Evolutionary conservation across 2,797 vertebrate species (phyloP), one percentile per base, ranked within the genome.

Genomic region (Tapera naevia): DNA sequence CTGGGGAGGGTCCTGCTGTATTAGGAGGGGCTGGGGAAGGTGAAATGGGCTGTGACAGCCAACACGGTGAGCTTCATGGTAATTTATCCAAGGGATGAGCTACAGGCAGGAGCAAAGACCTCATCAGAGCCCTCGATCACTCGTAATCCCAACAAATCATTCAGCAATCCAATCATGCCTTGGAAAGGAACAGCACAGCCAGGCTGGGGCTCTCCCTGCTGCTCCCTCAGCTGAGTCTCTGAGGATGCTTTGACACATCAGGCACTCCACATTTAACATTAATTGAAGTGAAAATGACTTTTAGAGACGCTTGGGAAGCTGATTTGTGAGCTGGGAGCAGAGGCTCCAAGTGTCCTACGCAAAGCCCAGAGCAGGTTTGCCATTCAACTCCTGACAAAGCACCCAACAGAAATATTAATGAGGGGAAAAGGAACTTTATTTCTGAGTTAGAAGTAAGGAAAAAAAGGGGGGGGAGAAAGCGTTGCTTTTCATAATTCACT

Each of bases 51-150:
- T 25, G 46, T 2, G 41, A 10, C 19, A 72, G 24, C 17, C 39
- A 46, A n/a, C 25, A 4, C 21, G 0, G 12, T 28, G 0, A 3
- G 45, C 65, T 30, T 39, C 22, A 5, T 6, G 2, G n/a, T 50
- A 57, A 64, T 70, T 80, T 60, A 46, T 46, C 43, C 2, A 0
- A 1, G 27, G 41, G 50, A 64, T 54, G 64, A 82, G 18, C 46
- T 32, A 23, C n/a, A 7, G 9, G 24, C 4, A 7, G 69, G 53
- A 65, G 61, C 72, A 28, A 72, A 33, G 45, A 35, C 50, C 66
- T 51, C 57, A 39, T 41, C 43, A 30, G 43, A 60, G 41, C 65
- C 71, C 76, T 51, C 65, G 14, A 9, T 46, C 65, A 13, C 11
- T 67, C 54, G 66, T 28, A 51, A 82, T n/a, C 76, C 78, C n/a